These are phyloP conservation scores for Macrocentrus cingulum DNA, from an alignment of 1,140 invertebrate species.

Conservation along the genomic window DNA sequence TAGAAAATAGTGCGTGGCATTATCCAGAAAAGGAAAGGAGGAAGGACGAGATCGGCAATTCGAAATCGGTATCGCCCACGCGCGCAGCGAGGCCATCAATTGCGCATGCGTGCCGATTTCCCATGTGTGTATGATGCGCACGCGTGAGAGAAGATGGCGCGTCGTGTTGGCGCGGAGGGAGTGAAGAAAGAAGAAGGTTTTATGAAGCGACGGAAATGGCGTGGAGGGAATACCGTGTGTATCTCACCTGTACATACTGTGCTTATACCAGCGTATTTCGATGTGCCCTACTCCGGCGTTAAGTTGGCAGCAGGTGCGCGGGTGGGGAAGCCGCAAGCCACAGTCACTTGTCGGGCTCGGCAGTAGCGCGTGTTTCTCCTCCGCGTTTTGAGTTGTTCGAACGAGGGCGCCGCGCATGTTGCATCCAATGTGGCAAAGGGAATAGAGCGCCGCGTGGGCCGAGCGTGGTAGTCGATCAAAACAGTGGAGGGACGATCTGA, in stretches of 20 bases:
- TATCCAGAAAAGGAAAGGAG: constrained; percentile 24
- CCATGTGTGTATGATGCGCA: not conserved
- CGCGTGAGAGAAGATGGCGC: not conserved
- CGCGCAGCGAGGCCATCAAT: not conserved
- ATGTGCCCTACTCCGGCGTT: constrained; percentile 42
- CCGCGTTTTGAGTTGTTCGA: not conserved
- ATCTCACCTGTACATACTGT: constrained; percentile 52
- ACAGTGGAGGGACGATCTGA: constrained; percentile 2
- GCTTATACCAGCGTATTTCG: constrained; percentile 44
- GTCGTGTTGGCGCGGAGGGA: not conserved
- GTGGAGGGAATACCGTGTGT: constrained; percentile 27
- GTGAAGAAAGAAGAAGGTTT: not conserved
- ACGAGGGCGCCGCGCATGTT: not conserved
- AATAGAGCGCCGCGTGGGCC: not conserved
- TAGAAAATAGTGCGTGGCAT: not conserved
- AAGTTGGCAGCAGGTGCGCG: constrained; percentile 19
- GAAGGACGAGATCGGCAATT: constrained; percentile 18
- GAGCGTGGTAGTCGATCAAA: constrained; percentile 8
- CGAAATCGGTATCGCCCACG: constrained; percentile 11
- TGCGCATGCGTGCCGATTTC: constrained; percentile 3
- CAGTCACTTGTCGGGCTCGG: constrained; percentile 32
- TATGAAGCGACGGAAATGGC: not conserved
- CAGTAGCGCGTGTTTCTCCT: constrained; percentile 21
- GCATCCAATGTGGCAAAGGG: constrained; percentile 1
- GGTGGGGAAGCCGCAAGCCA: constrained; percentile 32